These are phyloP conservation scores for Drosophila paramelanica DNA, from an alignment of 2,888 invertebrate genomes.

Conservation along the genomic window DNA sequence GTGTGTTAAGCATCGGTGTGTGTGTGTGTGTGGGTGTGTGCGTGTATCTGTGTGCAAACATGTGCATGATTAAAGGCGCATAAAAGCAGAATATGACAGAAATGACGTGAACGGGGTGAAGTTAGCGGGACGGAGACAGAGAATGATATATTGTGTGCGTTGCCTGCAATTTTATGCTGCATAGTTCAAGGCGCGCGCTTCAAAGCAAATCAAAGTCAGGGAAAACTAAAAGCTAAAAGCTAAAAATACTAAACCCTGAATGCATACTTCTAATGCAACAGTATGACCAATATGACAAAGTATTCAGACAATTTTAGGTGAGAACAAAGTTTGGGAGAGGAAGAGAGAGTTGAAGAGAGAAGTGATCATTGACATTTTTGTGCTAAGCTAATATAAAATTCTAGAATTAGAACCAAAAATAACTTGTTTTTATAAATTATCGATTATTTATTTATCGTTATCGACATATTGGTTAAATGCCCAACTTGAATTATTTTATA, in stretches of 20 bases:
- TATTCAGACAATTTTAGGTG: background rate
- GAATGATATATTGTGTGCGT: constrained; percentile 3
- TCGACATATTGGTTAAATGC: no score
- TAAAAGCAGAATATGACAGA: constrained; percentile 40
- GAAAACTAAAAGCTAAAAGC: background rate
- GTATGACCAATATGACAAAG: background rate
- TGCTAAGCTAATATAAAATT: no score
- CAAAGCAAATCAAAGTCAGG: constrained; percentile 27
- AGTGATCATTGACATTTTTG: background rate
- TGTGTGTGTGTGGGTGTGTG: constrained; percentile 11
- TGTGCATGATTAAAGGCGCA: constrained; percentile 55
- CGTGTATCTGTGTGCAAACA: constrained; percentile 44
- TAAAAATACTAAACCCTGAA: background rate
- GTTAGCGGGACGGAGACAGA: background rate
- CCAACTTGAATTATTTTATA: no score
- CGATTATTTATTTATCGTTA: no score
- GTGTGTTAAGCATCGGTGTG: constrained; percentile 8
- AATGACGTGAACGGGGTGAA: constrained; percentile 2
- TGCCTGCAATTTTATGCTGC: constrained; percentile 37
- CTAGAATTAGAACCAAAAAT: no score
- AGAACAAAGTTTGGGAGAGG: background rate
- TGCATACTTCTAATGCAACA: background rate
- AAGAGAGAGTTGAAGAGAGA: no score
- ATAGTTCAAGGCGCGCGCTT: constrained; percentile 51
- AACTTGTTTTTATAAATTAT: no score